Conservation (phyloP, 2,888 invertebrate species). For the Alviniconcha strummeri region DNA sequence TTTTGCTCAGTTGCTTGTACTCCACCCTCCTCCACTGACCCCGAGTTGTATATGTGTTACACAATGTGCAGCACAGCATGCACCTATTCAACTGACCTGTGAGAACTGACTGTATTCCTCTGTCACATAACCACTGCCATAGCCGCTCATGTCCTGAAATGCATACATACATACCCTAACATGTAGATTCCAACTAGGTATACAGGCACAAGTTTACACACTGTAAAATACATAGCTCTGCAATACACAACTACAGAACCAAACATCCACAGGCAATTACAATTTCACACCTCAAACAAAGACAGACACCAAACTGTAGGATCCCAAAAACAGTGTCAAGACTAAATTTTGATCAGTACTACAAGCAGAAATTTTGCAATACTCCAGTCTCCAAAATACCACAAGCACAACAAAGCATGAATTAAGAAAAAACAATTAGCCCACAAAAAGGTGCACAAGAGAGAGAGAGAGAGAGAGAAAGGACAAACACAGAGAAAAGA, state of each 20-base stretch:
- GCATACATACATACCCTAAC: neutral
- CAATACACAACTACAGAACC: neutral
- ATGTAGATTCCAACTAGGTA: neutral
- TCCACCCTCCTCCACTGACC: too few relatives aligned
- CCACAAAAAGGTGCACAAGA: neutral
- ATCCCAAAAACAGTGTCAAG: too few relatives aligned
- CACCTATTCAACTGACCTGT: conserved; percentile 20
- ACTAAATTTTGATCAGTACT: too few relatives aligned
- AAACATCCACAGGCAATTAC: neutral
- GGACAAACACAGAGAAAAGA: neutral
- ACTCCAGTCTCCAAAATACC: too few relatives aligned
- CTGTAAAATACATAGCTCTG: neutral
- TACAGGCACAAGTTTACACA: neutral
- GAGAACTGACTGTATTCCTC: conserved; percentile 34
- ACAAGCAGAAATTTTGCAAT: too few relatives aligned
- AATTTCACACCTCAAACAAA: neutral
- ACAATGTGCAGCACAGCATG: too few relatives aligned
- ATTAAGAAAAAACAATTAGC: neutral
- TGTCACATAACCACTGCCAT: conserved; percentile 23
- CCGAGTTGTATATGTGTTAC: too few relatives aligned
- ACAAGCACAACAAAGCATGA: too few relatives aligned
- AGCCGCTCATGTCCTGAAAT: conserved; percentile 33
- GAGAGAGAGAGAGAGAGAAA: neutral
- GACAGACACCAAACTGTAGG: neutral
- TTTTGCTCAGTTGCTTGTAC: too few relatives aligned